Percentiles rank a stretch among this genome's conserved stretches.
Conservation (phyloP, 2,797 vertebrate genomes). For the Psittacula echo region DNA sequence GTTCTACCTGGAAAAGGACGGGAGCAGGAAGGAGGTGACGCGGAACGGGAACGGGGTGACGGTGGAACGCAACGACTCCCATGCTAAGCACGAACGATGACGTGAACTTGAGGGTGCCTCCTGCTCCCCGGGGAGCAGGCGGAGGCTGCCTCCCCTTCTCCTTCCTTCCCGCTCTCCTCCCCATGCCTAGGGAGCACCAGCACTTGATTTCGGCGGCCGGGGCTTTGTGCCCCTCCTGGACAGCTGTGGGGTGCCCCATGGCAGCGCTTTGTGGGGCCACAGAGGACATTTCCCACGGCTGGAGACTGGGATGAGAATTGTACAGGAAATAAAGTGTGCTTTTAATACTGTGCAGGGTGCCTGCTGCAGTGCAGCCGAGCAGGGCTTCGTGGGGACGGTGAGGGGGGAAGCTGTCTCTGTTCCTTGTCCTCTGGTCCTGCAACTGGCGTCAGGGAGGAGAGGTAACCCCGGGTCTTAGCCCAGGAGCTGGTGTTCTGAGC, state of each 20-base stretch:
- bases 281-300: not conserved
- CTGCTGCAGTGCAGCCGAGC: not conserved
- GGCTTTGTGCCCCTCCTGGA: not conserved
- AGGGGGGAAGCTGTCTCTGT: not conserved
- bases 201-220: conserved; percentile 36
- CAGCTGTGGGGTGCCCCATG: not conserved
- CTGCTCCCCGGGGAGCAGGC: not conserved
- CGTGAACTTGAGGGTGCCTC: not conserved
- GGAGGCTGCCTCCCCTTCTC: not conserved
- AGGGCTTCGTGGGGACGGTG: not conserved
- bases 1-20: conserved; percentile 84
- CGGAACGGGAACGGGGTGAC: conserved; percentile 78
- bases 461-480: not conserved
- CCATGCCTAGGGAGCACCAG: not conserved
- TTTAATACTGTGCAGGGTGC: conserved; percentile 30
- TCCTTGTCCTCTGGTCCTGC: not conserved
- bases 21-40: conserved; percentile 79
- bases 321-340: conserved; percentile 55
- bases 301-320: not conserved
- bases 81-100: conserved; percentile 91
- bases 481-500: rapidly evolving
- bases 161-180: not conserved
- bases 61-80: conserved; percentile 81
- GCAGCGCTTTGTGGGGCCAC: not conserved
- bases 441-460: not conserved